Evolutionary conservation across 2,888 invertebrate genomes (phyloP), one percentile per base, ranked within the genome.

Genomic region (Mongoloraphidia duomilia): DNA sequence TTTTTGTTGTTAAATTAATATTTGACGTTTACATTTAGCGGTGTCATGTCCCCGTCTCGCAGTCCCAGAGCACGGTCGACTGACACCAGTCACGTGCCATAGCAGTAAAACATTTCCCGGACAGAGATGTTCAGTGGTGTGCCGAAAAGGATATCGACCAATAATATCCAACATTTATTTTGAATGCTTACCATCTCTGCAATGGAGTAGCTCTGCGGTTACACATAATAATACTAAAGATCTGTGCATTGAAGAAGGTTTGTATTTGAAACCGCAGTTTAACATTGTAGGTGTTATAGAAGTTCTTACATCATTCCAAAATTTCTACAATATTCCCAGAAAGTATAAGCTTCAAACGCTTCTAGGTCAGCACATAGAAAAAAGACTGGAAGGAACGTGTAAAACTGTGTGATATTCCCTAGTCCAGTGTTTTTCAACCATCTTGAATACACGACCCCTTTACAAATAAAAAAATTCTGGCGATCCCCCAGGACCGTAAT

Each of bases 11-110:
- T 26, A 26, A 10, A 35, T 34, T 9, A 34, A 44, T 13, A 41
- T 41, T 17, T 12, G 8, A 41, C 11, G 3, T 37, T 36, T 17
- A 34, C 17, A 39, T 50, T 9, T 11, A 73, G 71, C 66, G 26
- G 60, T 63, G 40, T 58, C 68, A 8, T 79, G 79, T 56, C 68
- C 73, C 0, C 67, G 65, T 38, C 58, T 77, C 8, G 61, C 63
- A 2, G 56, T 60, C 11, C 72, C 76, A 1, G 62, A 64, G 34
- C 66, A 73, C 54, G 78, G 77, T 12, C 63, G 70, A 52, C 67
- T 77, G 34, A 53, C 69, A 11, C 78, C 78, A 1, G 63, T 68
- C 35, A 63, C 67, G 41, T 79, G 78, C 55, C 63, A 69, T n/a
- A 59, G 62, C 12, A 68, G 71, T n/a, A 62, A 66, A 52, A 65